Evolutionary conservation across 1,140 invertebrate species (phyloP).

Genomic region (Drosophila arawakana): DNA sequence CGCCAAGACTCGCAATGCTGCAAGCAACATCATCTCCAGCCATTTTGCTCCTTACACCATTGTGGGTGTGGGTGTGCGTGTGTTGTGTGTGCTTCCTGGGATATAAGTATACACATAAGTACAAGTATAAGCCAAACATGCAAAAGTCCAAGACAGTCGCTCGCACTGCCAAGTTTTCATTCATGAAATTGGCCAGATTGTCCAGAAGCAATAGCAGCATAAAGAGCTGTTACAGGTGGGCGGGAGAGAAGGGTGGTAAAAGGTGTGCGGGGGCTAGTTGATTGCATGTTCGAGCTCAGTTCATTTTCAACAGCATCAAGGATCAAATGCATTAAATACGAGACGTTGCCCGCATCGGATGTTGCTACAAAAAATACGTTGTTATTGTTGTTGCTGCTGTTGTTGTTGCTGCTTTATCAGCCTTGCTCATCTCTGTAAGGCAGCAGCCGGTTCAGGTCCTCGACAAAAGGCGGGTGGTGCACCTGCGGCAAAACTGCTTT

Average conservation of each 20-base stretch:
- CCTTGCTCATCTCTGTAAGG: constrained; percentile 67
- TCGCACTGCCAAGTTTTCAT: constrained; percentile 64
- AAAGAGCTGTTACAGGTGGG: too few species aligned
- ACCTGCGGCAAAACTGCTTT: constrained; percentile 81
- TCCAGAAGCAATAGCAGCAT: constrained; percentile 8
- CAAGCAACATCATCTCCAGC: constrained; percentile 30
- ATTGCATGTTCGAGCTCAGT: constrained; percentile 81
- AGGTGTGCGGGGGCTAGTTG: constrained; percentile 48
- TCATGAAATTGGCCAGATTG: constrained; percentile 78
- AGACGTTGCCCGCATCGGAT: constrained; percentile 69
- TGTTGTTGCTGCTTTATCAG: constrained; percentile 70
- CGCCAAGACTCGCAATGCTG: constrained; percentile 43
- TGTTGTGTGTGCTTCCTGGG: constrained; percentile 30
- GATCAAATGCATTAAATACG: constrained; percentile 83
- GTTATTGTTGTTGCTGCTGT: constrained; percentile 23
- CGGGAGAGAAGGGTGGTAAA: background rate
- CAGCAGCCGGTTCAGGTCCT: constrained; percentile 62
- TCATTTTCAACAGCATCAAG: constrained; percentile 83
- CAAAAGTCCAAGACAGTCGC: constrained; percentile 61
- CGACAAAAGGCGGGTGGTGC: constrained; percentile 73
- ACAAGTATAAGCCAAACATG: constrained; percentile 65
- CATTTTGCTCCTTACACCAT: constrained; percentile 34
- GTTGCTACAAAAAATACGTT: constrained; percentile 40
- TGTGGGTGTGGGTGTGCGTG: constrained; percentile 72
- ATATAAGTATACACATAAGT: constrained; percentile 6